Evolutionary conservation across 2,888 invertebrate species (phyloP).

Genomic region (Luperina testacea): DNA sequence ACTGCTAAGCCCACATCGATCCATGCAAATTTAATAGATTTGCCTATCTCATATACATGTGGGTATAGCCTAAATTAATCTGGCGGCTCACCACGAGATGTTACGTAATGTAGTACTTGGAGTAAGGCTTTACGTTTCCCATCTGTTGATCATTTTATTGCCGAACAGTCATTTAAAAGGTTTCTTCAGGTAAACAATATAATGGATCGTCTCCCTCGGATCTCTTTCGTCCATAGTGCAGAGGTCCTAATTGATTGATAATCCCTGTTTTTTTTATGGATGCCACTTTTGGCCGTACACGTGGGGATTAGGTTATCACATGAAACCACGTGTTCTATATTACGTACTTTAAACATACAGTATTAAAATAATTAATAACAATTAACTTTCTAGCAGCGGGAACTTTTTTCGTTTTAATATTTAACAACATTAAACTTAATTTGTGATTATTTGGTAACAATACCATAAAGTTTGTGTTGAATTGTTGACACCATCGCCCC

Average conservation of each 20-base stretch:
- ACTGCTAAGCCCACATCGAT: slow-evolving; percentile 66
- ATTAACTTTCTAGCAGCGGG: not conserved
- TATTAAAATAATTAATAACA: not conserved
- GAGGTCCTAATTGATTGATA: not conserved
- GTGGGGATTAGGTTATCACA: not conserved
- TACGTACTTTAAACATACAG: not conserved
- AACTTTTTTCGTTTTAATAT: not conserved
- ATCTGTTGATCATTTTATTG: slow-evolving; percentile 26
- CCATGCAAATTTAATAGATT: slow-evolving; percentile 66
- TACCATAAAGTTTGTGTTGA: not conserved
- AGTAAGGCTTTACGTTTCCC: slow-evolving; percentile 15
- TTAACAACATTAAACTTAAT: not conserved
- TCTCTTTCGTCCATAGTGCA: not conserved
- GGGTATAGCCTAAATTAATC: slow-evolving; percentile 50
- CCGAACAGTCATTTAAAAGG: slow-evolving; percentile 1
- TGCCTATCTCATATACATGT: slow-evolving; percentile 45
- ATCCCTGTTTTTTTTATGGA: not conserved
- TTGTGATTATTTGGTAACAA: not conserved
- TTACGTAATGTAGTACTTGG: slow-evolving; percentile 20
- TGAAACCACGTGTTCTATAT: not conserved
- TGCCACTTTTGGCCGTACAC: not conserved
- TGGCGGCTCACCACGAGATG: slow-evolving; percentile 34
- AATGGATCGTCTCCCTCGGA: not conserved
- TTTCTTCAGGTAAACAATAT: not conserved
- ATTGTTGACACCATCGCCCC: not conserved